Evolutionary conservation across 2,113 vertebrate genomes (phyloP).

Genomic region (Albula glossodonta): DNA sequence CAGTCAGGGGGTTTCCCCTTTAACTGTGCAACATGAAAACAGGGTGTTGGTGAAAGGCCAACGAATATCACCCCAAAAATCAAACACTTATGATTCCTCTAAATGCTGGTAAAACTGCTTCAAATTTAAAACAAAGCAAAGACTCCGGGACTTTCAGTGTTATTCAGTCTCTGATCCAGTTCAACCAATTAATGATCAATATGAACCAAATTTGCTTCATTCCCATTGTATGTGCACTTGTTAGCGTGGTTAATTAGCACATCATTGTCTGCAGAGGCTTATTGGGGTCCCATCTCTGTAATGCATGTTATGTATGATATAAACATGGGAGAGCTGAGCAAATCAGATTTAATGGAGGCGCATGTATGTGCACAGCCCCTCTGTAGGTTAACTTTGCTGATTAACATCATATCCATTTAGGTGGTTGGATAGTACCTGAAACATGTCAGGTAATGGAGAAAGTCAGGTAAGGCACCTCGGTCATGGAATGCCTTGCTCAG

Average conservation of each 20-base stretch:
- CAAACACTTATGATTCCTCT: not conserved
- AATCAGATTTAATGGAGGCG: not conserved
- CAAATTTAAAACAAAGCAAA: no score
- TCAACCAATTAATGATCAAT: no score
- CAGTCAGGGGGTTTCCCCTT: slow-evolving; percentile 37
- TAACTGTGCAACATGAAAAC: slow-evolving; percentile 39
- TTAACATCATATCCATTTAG: not conserved
- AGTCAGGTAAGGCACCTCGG: no score
- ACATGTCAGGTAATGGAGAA: no score
- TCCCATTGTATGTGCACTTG: not conserved
- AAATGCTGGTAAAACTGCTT: no score
- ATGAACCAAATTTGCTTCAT: not conserved
- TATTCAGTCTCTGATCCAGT: no score
- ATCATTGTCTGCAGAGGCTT: not conserved
- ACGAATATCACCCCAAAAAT: slow-evolving; percentile 10
- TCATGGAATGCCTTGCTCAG: no score
- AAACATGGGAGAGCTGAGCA: not conserved
- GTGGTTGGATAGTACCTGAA: no score
- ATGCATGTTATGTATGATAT: not conserved
- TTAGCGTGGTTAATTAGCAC: not conserved
- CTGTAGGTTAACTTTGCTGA: not conserved
- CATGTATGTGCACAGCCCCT: not conserved
- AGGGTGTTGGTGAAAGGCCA: slow-evolving; percentile 33
- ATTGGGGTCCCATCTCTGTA: not conserved
- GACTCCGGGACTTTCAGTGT: no score